Base-by-base conservation (phyloP, 2,888 invertebrate species). In the Oscheius sp. region DNA sequence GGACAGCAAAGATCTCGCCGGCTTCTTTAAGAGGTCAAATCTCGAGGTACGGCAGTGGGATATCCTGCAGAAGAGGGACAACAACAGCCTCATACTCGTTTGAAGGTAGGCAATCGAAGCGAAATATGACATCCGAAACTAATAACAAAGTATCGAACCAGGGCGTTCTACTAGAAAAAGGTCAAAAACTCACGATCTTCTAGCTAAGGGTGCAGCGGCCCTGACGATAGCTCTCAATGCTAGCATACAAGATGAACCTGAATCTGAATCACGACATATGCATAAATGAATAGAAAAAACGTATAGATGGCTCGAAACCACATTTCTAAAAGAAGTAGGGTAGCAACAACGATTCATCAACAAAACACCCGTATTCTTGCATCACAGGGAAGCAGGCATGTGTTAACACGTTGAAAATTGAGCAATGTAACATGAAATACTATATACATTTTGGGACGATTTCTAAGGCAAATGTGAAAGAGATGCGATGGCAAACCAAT, bases 181-280 rank as follows among this genome's bases (percentile, higher is more conserved):
- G 7, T 42, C 7, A 48, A 63, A 37, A 29, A 63, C 63, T 63
- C 48, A 63, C 63, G 50, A 47, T 63, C 50, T 63, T 29, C 29
- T 63, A 10, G 63, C 10, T 21, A 29, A 0, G n/a, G 48, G 48
- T 48, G 48, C 48, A n/a, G 63, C 33, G n/a, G 63, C 48, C 48
- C 48, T 47, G 9, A 32, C 63, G n/a, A 32, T 21, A 21, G 63
- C 63, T 48, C 63, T 47, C 50, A 63, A 63, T 33, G 63, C 63
- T 33, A 63, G 50, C 63, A 63, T 63, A 33, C 63, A 63, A 2
- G 9, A n/a, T 13, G 2, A 33, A 48, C 42, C 42, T 47, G n/a
- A 10, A 47, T 47, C 63, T 63, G 48, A 21, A 53, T 4, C n/a
- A 21, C 29, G 29, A 4, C 29, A 11, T 53, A 63, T n/a, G 47